These are phyloP conservation scores for Macropis europaea DNA, from an alignment of 2,888 invertebrate genomes.

Conservation along the genomic window DNA sequence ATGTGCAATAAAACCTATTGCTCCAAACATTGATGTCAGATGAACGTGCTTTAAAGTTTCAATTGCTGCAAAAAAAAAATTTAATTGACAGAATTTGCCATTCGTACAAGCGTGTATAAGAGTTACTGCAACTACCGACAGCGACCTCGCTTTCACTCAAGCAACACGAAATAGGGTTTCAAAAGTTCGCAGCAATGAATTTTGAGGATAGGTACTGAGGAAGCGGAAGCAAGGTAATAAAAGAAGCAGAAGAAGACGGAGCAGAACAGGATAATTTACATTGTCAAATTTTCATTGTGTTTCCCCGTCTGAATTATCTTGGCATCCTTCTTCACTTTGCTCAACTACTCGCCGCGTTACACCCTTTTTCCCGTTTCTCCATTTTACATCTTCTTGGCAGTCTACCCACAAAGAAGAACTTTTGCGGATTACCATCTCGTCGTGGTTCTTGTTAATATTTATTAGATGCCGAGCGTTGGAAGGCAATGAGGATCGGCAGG, in stretches of 20 bases:
- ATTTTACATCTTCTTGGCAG: constrained; percentile 62
- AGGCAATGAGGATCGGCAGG: constrained; percentile 54
- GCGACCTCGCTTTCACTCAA: constrained; percentile 34
- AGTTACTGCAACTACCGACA: constrained; percentile 11
- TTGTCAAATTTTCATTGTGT: constrained; percentile 67
- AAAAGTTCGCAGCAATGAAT: constrained; percentile 21
- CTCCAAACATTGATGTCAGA: too few species aligned
- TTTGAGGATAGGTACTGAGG: constrained; percentile 18
- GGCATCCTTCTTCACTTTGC: constrained; percentile 41
- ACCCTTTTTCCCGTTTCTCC: constrained; percentile 38
- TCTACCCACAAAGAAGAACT: constrained; percentile 68
- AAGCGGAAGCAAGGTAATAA: constrained; percentile 54
- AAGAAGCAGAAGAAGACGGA: constrained; percentile 67
- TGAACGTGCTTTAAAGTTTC: neutral
- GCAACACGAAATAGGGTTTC: constrained; percentile 1
- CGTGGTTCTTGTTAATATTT: constrained; percentile 77
- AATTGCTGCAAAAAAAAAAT: neutral
- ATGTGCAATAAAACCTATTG: too few species aligned
- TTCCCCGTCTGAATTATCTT: constrained; percentile 47
- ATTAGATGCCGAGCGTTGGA: constrained; percentile 69
- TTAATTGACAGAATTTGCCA: constrained; percentile 23
- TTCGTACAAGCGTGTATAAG: neutral
- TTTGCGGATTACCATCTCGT: constrained; percentile 75
- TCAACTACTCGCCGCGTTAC: constrained; percentile 37
- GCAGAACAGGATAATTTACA: constrained; percentile 72